A percentile compares a stretch with the other conserved stretches of the same genome.
Conservation (phyloP, 64 coral and sea anemone genomes). For the Porites lutea region DNA sequence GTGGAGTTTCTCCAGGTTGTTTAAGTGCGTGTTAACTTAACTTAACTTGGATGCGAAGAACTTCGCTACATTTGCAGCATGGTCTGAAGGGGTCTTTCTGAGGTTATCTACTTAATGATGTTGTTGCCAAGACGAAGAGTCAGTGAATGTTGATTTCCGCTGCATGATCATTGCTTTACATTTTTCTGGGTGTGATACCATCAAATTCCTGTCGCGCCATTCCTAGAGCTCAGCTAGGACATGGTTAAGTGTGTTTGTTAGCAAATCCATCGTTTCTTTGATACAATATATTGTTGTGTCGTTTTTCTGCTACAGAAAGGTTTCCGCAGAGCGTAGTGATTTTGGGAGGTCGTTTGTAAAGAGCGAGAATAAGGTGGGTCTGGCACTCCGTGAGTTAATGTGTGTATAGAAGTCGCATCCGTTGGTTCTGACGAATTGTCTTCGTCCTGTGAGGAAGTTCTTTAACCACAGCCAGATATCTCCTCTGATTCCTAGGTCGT, state of each 20-base stretch:
- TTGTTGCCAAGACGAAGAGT: not conserved
- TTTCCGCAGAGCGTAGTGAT: not conserved
- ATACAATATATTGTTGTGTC: not conserved
- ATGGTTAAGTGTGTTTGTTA: not conserved
- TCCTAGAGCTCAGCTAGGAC: not conserved
- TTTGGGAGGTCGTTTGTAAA: no score
- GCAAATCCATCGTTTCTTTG: not conserved
- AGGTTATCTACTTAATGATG: not conserved
- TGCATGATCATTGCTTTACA: no score
- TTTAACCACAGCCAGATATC: not conserved
- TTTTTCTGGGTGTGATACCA: no score
- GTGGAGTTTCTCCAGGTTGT: no score
- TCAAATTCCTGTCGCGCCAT: not conserved
- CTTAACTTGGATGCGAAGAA: not conserved
- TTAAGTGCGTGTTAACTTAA: not conserved
- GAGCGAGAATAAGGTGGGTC: no score
- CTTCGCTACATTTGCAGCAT: not conserved
- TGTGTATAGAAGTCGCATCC: no score
- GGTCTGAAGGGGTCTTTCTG: not conserved
- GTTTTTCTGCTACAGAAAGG: not conserved
- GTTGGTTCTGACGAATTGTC: no score
- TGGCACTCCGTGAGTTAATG: no score
- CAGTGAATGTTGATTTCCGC: no score
- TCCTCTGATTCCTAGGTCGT: not conserved
- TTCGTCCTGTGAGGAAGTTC: no score